Evolutionary conservation across 2,113 vertebrate genomes (phyloP).

Genomic region (Psittacus erithacus): DNA sequence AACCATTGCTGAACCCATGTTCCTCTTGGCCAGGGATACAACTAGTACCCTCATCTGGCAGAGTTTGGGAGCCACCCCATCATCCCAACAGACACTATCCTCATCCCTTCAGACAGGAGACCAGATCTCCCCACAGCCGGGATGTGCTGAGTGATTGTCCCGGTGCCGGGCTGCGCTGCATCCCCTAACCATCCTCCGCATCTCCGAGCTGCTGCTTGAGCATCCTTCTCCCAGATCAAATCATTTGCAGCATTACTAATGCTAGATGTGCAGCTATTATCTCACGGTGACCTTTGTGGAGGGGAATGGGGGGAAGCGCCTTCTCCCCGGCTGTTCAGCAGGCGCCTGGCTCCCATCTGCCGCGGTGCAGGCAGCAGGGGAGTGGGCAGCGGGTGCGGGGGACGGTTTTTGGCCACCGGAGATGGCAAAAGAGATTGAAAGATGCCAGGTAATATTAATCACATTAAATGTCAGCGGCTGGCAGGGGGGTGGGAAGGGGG

Average conservation of each 20-base stretch:
- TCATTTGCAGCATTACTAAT: background rate
- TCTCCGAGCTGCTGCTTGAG: background rate
- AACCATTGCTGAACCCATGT: background rate
- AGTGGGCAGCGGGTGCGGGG: slow-evolving; percentile 52
- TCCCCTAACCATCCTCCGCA: background rate
- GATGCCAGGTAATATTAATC: slow-evolving; percentile 61
- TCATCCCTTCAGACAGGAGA: background rate
- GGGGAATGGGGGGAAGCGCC: background rate
- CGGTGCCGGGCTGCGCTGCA: background rate
- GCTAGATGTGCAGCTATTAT: slow-evolving; percentile 15
- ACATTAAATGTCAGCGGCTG: slow-evolving; percentile 30
- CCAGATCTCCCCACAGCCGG: fast-evolving
- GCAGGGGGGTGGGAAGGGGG: background rate
- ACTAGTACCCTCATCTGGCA: background rate
- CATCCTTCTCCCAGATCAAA: background rate
- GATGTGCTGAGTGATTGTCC: background rate
- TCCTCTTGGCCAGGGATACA: background rate
- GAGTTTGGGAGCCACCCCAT: background rate
- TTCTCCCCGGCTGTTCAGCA: slow-evolving; percentile 28
- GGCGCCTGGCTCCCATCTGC: slow-evolving; percentile 55
- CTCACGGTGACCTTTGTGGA: background rate
- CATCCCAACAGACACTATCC: background rate
- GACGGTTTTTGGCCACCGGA: slow-evolving; percentile 34
- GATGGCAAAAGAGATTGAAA: slow-evolving; percentile 6
- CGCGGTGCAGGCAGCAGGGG: background rate